Evolutionary conservation across 2,888 invertebrate species (phyloP).

Genomic region (Dasysyrphus tricinctus): DNA sequence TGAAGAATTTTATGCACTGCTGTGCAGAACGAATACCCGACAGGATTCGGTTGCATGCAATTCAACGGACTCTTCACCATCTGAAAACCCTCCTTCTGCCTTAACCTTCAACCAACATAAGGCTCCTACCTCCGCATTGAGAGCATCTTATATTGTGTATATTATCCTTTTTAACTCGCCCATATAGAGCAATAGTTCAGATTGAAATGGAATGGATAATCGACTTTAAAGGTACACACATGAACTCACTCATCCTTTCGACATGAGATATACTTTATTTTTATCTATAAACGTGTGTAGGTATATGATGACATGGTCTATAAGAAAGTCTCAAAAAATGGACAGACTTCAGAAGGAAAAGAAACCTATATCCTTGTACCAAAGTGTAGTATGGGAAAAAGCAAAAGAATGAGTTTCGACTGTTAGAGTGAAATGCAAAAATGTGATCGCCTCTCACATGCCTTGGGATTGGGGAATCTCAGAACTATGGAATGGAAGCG

Average conservation of each 20-base stretch:
- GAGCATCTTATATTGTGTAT: constrained; percentile 61
- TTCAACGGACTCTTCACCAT: constrained; percentile 57
- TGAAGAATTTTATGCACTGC: constrained; percentile 77
- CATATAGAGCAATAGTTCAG: constrained; percentile 76
- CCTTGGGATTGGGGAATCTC: constrained; percentile 12
- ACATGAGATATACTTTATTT: constrained; percentile 23
- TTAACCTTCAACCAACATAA: constrained; percentile 6
- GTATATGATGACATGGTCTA: constrained; percentile 50
- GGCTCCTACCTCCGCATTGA: constrained; percentile 4
- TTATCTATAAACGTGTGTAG: not conserved
- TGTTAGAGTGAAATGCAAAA: constrained; percentile 71
- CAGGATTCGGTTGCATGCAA: constrained; percentile 70
- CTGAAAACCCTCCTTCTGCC: constrained; percentile 22
- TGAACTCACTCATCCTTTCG: constrained; percentile 47
- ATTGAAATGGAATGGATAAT: constrained; percentile 76
- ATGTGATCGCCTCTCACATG: constrained; percentile 67
- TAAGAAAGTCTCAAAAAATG: constrained; percentile 60
- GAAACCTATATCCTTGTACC: constrained; percentile 8
- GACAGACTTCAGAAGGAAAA: constrained; percentile 26
- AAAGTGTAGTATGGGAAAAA: constrained; percentile 16
- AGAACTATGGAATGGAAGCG: not conserved
- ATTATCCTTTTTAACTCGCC: constrained; percentile 73
- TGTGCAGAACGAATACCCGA: constrained; percentile 76
- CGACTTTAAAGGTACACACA: constrained; percentile 74
- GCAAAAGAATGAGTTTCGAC: constrained; percentile 20